Conservation (phyloP, 1,140 invertebrate species). For the Dendroctonus ponderosae region DNA sequence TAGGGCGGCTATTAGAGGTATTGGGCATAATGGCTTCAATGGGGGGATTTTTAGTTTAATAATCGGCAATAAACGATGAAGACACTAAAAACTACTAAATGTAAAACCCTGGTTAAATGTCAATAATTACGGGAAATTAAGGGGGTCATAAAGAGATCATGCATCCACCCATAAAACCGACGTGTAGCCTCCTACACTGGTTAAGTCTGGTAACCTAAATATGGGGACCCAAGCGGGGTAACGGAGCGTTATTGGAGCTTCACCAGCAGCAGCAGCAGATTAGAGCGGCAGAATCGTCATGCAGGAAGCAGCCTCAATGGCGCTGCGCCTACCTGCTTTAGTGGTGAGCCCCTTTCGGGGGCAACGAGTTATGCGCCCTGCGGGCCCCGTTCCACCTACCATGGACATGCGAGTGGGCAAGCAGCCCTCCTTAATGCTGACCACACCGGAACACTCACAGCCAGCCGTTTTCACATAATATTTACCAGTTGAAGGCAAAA, state of each 20-base stretch:
- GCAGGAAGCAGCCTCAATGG: slow-evolving; percentile 12
- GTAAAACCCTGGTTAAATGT: slow-evolving; percentile 1
- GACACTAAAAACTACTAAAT: background rate
- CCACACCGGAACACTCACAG: background rate
- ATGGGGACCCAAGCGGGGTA: background rate
- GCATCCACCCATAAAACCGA: background rate
- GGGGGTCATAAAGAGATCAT: background rate
- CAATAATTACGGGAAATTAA: background rate
- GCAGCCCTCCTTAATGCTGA: slow-evolving; percentile 1
- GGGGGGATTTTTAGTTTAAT: too few relatives aligned
- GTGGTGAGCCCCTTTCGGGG: slow-evolving; percentile 24
- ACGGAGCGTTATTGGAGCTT: slow-evolving; percentile 10
- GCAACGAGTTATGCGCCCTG: slow-evolving; percentile 13
- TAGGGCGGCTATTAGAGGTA: too few relatives aligned
- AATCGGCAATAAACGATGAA: too few relatives aligned
- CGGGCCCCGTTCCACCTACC: slow-evolving; percentile 23
- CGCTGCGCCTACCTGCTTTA: slow-evolving; percentile 29
- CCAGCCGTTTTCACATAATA: background rate
- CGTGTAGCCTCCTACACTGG: too few relatives aligned
- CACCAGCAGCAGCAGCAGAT: slow-evolving; percentile 25
- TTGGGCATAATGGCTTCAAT: too few relatives aligned
- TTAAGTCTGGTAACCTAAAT: background rate
- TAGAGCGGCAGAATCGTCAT: slow-evolving; percentile 18
- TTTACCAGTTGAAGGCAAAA: too few relatives aligned
- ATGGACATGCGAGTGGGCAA: slow-evolving; percentile 11